A percentile compares a stretch with the other conserved stretches of the same genome.
These are phyloP conservation scores for Hymenochirus boettgeri DNA, from an alignment of 2,113 vertebrate species.

Conservation along the genomic window DNA sequence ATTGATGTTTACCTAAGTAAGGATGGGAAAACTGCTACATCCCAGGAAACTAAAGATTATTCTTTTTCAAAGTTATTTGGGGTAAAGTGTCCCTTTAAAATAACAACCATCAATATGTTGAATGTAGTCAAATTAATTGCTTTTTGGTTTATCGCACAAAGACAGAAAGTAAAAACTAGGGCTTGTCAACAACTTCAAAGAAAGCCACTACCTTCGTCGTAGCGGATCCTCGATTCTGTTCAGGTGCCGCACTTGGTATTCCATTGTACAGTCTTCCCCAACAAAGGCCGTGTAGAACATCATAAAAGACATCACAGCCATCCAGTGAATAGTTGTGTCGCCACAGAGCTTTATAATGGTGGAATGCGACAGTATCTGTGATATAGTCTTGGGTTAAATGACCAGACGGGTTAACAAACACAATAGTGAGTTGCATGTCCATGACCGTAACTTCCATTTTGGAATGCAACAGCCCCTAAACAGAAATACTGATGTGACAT, in stretches of 20 bases:
- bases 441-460: conserved; percentile 24
- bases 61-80: no score
- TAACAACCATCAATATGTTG: no score
- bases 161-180: no score
- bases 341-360: conserved; percentile 68
- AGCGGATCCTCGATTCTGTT: conserved; percentile 65
- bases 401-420: conserved; percentile 63
- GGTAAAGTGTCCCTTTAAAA: no score
- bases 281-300: conserved; percentile 84
- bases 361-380: conserved; percentile 72
- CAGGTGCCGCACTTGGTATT: conserved; percentile 68
- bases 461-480: conserved; percentile 46
- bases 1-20: no score
- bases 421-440: conserved; percentile 54
- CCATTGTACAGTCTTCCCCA: conserved; percentile 77
- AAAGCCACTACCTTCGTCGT: conserved; percentile 71
- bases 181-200: no score
- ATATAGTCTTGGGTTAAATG: conserved; percentile 67
- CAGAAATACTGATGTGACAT: not conserved
- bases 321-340: conserved; percentile 83
- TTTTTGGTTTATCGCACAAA: no score
- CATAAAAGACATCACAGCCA: conserved; percentile 81
- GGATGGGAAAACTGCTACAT: no score
- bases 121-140: no score
- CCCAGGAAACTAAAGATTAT: no score